Conservation (phyloP, 2,797 vertebrate species). For the Nasua narica region DNA sequence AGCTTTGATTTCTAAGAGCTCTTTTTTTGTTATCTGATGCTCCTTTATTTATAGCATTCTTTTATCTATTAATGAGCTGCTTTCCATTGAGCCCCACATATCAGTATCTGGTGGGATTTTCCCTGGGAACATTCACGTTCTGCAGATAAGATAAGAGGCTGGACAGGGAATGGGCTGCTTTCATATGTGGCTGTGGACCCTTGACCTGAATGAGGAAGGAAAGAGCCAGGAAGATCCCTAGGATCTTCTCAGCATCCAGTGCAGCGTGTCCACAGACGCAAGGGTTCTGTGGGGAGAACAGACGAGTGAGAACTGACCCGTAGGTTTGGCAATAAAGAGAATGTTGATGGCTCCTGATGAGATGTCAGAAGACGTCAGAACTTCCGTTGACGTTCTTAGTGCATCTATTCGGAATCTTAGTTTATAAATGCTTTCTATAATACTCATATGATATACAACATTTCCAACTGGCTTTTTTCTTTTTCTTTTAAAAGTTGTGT, state of each 20-base stretch:
- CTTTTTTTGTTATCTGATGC: background rate
- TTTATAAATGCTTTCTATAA: background rate
- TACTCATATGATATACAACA: background rate
- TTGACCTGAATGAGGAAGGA: background rate
- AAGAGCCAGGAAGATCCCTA: background rate
- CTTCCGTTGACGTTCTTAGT: background rate
- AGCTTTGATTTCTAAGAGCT: background rate
- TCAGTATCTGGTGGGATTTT: background rate
- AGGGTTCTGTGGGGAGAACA: too few relatives aligned
- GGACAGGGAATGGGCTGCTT: background rate
- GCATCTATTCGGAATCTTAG: background rate
- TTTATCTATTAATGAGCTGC: background rate
- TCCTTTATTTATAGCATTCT: background rate
- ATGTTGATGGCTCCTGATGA: background rate
- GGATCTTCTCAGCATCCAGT: background rate
- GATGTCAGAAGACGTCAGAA: background rate
- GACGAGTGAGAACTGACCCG: background rate
- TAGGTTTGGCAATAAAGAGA: background rate
- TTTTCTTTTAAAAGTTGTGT: background rate
- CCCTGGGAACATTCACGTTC: background rate
- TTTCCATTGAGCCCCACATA: background rate
- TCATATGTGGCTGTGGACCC: background rate
- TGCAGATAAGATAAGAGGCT: background rate
- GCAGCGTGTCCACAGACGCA: background rate
- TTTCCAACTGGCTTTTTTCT: background rate